Evolutionary conservation across 30 jellyfish, hydroid and myxozoan species (phyloP).

Genomic region (Clytia hemisphaerica): DNA sequence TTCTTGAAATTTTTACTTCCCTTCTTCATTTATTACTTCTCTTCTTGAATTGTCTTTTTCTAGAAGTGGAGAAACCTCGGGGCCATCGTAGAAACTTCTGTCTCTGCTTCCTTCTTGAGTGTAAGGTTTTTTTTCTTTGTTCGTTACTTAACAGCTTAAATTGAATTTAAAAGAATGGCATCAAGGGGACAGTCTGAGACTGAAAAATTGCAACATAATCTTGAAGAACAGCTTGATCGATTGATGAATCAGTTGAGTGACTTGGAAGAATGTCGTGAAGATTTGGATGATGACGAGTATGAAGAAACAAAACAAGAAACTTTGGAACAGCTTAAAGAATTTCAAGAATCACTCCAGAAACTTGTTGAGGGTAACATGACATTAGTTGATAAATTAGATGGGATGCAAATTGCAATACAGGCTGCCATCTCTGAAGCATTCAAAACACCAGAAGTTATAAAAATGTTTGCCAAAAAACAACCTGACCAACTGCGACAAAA

Average conservation of each 20-base stretch:
- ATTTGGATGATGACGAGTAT: conserved; percentile 82
- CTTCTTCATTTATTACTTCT: too few species aligned
- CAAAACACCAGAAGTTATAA: conserved; percentile 84
- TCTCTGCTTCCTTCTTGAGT: too few species aligned
- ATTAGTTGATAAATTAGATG: conserved; percentile 68
- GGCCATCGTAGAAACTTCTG: too few species aligned
- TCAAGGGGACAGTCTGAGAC: conserved; percentile 92
- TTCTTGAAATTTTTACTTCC: too few species aligned
- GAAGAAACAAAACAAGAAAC: conserved; percentile 91
- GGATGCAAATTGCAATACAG: conserved; percentile 92
- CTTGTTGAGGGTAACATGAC: conserved; percentile 85
- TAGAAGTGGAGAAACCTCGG: too few species aligned
- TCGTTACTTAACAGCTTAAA: too few species aligned
- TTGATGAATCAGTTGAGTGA: conserved; percentile 80
- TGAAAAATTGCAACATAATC: conserved; percentile 58
- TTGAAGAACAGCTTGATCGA: conserved; percentile 90
- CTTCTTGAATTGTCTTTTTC: too few species aligned
- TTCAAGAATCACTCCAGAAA: conserved; percentile 69
- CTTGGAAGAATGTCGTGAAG: conserved; percentile 83
- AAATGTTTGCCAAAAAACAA: conserved; percentile 83
- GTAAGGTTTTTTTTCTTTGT: too few species aligned
- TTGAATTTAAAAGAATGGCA: too few species aligned
- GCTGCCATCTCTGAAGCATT: conserved; percentile 95
- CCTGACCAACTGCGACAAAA: conserved; percentile 90
- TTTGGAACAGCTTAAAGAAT: conserved; percentile 75